These are phyloP conservation scores for Calyptomena viridis DNA, from an alignment of 2,113 vertebrate species.

Conservation along the genomic window DNA sequence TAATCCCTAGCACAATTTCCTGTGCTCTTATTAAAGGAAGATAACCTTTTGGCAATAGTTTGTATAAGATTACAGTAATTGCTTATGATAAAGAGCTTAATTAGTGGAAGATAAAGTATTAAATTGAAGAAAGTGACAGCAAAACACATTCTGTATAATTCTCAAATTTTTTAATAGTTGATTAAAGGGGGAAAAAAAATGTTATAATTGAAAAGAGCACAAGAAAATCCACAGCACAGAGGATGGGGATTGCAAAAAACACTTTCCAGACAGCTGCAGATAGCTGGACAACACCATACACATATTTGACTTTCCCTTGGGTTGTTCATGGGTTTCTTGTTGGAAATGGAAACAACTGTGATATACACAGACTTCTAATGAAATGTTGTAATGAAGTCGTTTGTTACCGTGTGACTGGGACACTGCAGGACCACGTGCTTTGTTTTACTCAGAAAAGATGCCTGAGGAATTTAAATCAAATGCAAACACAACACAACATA, in stretches of 20 bases:
- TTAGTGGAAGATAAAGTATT: conserved; percentile 29
- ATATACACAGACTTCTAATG: conserved; percentile 15
- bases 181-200: neutral
- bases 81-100: conserved; percentile 24
- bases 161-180: neutral
- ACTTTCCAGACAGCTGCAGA: conserved; percentile 33
- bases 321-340: neutral
- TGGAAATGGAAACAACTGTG: conserved; percentile 13
- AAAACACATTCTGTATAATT: conserved; percentile 6
- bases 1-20: conserved; percentile 51
- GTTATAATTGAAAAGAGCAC: neutral
- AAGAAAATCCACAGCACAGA: neutral
- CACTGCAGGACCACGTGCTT: neutral
- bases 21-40: conserved; percentile 33
- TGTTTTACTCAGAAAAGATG: neutral
- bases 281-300: neutral
- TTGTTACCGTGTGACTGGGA: conserved; percentile 37
- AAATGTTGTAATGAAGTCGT: conserved; percentile 12
- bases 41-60: conserved; percentile 52
- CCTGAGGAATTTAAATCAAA: conserved; percentile 38
- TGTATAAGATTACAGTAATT: neutral
- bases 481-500: neutral
- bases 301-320: conserved; percentile 1
- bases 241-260: neutral
- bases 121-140: conserved; percentile 8